phyloP scores from a whole-genome alignment of 2,888 invertebrate species.

The Acronicta psi region DNA sequence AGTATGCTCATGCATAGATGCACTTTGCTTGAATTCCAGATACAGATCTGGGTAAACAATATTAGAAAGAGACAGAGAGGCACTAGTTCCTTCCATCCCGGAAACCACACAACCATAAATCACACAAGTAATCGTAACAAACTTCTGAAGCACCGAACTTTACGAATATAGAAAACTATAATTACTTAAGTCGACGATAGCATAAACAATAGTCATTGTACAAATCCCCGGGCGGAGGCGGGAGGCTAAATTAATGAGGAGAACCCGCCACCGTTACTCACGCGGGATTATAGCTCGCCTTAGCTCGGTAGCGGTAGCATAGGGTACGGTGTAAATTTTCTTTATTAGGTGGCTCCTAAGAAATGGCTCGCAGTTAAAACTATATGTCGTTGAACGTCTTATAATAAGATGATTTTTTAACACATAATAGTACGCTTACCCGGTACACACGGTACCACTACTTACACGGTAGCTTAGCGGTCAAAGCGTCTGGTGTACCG shows the following conservation, averaged over 20 bases:
- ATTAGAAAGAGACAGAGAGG: not conserved
- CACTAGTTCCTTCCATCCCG: not conserved
- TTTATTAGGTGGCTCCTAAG: slow-evolving; percentile 59
- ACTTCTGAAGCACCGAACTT: slow-evolving; percentile 24
- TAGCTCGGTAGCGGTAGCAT: slow-evolving; percentile 31
- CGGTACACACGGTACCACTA: no score
- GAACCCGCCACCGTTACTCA: slow-evolving; percentile 69
- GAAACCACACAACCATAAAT: slow-evolving; percentile 7
- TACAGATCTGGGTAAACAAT: not conserved
- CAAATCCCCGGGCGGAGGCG: slow-evolving; percentile 75
- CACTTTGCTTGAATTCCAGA: no score
- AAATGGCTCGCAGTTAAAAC: slow-evolving; percentile 25
- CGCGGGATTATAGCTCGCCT: slow-evolving; percentile 67
- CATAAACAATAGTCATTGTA: slow-evolving; percentile 82
- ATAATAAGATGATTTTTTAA: no score
- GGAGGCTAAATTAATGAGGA: slow-evolving; percentile 77
- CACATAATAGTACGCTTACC: no score
- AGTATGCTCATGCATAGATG: no score
- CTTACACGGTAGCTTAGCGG: no score
- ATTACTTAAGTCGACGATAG: slow-evolving; percentile 72
- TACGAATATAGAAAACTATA: slow-evolving; percentile 58
- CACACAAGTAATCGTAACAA: slow-evolving; percentile 16
- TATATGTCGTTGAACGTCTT: slow-evolving; percentile 3
- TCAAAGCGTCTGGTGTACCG: no score
- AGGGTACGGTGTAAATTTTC: slow-evolving; percentile 70